A percentile compares a stretch with the other conserved stretches of the same genome.
Conservation (phyloP, 1,140 invertebrate genomes). For the Rhopalosiphum maidis region DNA sequence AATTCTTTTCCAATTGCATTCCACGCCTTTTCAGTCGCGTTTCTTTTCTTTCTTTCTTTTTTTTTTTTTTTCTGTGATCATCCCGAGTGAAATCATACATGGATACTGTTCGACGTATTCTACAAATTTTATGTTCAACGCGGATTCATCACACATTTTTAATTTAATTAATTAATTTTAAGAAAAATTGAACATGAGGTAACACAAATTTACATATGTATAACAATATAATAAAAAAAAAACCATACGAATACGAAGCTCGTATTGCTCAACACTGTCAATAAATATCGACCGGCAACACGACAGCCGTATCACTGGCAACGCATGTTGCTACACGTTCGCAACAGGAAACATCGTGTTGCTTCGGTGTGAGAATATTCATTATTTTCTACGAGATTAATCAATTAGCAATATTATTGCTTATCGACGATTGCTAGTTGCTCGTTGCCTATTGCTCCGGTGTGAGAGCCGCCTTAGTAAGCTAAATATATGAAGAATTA, state of each 20-base stretch:
- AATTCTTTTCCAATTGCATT: conserved; percentile 10
- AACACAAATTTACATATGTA: background rate
- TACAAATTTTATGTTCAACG: conserved; percentile 45
- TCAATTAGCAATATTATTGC: conserved; percentile 19
- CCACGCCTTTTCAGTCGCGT: conserved; percentile 12
- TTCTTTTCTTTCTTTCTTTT: no score
- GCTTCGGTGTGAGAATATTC: conserved; percentile 22
- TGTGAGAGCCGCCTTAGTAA: no score
- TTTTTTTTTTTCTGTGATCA: no score
- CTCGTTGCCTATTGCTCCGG: conserved; percentile 23
- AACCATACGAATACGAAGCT: background rate
- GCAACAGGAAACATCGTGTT: conserved; percentile 21
- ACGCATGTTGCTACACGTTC: background rate
- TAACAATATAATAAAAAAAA: no score
- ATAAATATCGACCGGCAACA: conserved; percentile 8
- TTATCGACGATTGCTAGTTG: conserved; percentile 17
- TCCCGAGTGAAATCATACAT: conserved; percentile 17
- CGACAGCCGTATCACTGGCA: background rate
- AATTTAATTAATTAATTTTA: background rate
- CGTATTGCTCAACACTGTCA: conserved; percentile 12
- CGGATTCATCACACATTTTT: conserved; percentile 31
- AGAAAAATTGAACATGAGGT: conserved; percentile 29
- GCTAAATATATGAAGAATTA: no score
- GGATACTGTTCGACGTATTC: conserved; percentile 10
- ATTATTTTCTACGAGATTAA: conserved; percentile 16